Evolutionary conservation across 2,888 invertebrate species (phyloP), one percentile per base, ranked within the genome.

Genomic region (Notocelia uddmanniana): DNA sequence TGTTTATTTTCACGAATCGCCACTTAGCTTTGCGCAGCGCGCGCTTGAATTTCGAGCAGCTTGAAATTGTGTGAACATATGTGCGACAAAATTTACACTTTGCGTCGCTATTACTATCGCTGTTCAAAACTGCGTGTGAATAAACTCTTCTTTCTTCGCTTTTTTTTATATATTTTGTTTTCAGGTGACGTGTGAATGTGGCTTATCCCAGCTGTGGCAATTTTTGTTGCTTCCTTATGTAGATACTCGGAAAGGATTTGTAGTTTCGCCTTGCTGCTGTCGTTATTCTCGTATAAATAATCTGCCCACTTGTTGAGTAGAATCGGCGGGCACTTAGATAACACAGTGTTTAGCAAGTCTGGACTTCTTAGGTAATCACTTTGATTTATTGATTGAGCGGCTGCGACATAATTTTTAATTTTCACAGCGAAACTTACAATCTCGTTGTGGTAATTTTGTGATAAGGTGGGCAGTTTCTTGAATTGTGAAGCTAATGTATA

Each of bases 171-270:
- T 23, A 9, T 23, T 31, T 48, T 62, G n/a, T 26, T 23, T 10
- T 48, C 45, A 26, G 62, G 5, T 31, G n/a, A 48, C 8, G 10
- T 18, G 3, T 15, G 18, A 11, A 48, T 26, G 18, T 62, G 48
- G 18, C 62, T 62, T n/a, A 62, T 48, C n/a, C 62, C 62, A n/a
- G 62, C 62, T 48, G 62, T 26, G 48, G 62, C 62, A 18, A 62
- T 8, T 31, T 50, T 62, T 5, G 18, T 18, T 10, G 48, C 62
- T 26, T 62, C 62, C 10, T 48, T 26, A 8, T 62, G 62, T 6
- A 62, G 62, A 11, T 48, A 62, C 2, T 62, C 62, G 19, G 62
- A 26, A 19, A 63, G 19, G 9, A 48, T 18, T 19, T 63, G 62
- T 19, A 63, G 13, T 50, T 63, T 63, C 1, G 50, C 62, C 18